Percentiles rank a stretch among this genome's conserved stretches.
These are phyloP conservation scores for Coturnix japonica DNA, from an alignment of 2,113 vertebrate genomes.

Conservation along the genomic window DNA sequence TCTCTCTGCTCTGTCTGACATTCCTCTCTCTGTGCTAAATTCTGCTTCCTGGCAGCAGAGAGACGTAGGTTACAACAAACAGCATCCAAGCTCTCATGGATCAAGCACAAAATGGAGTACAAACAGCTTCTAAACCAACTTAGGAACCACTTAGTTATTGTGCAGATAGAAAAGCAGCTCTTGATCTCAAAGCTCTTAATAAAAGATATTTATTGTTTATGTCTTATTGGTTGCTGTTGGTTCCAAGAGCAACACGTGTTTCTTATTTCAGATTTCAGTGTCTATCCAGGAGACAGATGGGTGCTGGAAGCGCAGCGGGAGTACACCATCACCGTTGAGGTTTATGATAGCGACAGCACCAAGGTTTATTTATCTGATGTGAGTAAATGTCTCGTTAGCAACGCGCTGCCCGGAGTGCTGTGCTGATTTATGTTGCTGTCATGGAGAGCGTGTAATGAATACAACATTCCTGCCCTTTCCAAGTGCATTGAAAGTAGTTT, in stretches of 20 bases:
- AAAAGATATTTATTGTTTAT: not conserved
- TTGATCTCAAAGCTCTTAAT: not conserved
- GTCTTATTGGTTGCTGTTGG: not conserved
- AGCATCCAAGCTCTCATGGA: not conserved
- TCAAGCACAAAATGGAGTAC: not conserved
- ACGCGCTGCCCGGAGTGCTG: not conserved
- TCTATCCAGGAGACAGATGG: conserved; percentile 67
- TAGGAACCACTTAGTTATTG: not conserved
- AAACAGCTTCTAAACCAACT: not conserved
- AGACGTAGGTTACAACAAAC: not conserved
- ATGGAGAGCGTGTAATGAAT: not conserved
- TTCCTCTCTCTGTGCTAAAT: not conserved
- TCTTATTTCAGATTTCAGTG: conserved; percentile 58
- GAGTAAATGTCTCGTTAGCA: conserved; percentile 32
- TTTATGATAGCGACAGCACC: conserved; percentile 72
- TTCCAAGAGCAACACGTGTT: not conserved
- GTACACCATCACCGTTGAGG: conserved; percentile 55
- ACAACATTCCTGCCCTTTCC: not conserved
- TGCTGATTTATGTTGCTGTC: not conserved
- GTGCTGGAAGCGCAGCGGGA: conserved; percentile 57
- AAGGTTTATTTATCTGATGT: conserved; percentile 74
- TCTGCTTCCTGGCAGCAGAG: not conserved
- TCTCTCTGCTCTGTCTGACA: not conserved
- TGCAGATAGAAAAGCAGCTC: not conserved
- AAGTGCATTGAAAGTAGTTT: not conserved